phyloP scores from a whole-genome alignment of 37 sponge, comb jelly and placozoan species.

The Chondrosia reniformis region DNA sequence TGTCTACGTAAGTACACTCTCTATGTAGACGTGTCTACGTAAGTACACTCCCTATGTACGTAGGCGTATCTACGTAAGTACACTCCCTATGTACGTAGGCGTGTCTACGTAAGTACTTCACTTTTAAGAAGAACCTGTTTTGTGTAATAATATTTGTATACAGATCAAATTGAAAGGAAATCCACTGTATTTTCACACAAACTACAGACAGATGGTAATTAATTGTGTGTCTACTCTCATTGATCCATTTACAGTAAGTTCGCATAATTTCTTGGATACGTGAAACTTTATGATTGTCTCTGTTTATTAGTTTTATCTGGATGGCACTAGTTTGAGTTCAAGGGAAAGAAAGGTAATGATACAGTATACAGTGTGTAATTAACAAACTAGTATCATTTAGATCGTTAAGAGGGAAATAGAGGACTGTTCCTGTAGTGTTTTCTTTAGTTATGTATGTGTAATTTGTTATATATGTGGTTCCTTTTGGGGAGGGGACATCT shows the following conservation, averaged over 20 bases:
- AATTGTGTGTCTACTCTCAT: neutral
- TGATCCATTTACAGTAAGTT: neutral
- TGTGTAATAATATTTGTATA: neutral
- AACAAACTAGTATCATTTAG: too few relatives aligned
- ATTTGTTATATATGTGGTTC: too few relatives aligned
- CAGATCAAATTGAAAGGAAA: conserved; percentile 1
- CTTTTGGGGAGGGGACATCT: too few relatives aligned
- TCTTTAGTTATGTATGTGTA: too few relatives aligned
- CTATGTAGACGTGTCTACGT: neutral
- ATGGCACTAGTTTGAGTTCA: too few relatives aligned
- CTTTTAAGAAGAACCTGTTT: too few relatives aligned
- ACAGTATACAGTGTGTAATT: too few relatives aligned
- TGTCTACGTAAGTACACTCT: neutral
- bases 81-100: neutral
- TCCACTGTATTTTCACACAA: neutral
- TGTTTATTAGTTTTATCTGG: neutral
- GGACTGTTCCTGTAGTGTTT: too few relatives aligned
- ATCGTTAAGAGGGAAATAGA: too few relatives aligned
- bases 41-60: neutral
- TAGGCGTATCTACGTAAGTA: neutral
- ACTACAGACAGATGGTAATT: neutral
- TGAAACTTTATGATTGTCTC: neutral
- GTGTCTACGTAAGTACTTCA: neutral
- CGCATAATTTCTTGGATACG: neutral
- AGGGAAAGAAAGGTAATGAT: too few relatives aligned